Base-by-base conservation (phyloP, 2,797 vertebrate species). In the Microctenopoma steveboyesi region DNA sequence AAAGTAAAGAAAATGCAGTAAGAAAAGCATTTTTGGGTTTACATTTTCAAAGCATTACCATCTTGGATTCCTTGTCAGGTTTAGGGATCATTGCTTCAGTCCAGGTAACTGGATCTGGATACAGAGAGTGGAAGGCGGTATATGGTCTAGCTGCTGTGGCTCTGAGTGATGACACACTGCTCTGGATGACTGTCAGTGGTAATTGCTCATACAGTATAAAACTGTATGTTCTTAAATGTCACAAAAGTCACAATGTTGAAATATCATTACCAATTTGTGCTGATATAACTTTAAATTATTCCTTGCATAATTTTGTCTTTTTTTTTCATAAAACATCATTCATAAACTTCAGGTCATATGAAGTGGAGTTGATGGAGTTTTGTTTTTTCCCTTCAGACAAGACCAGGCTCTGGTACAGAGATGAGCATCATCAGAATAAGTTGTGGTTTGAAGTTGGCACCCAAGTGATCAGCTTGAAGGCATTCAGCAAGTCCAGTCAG, bases 131-230 rank as follows among this genome's bases (percentile, higher is more conserved):
- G 27, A 89, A 90, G 57, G 86, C 84, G 37, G 92, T 90, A 1
- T 76, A 91, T 16, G 92, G 88, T 0, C 75, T 94, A 28, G 65
- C 92, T 60, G 88, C 94, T 10, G 94, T 98, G n/a, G 39, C 95
- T 0, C 13, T 92, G 0, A 93, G 91, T 50, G 92, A 94, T 40
- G 85, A 91, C n/a, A 53, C 85, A 25, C 88, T 96, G 48, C 67
- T 98, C 55, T 98, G 96, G 97, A 93, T 96, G 79, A 97, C 94
- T 0, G 35, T 80, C 3, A 80, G 81, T 15, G 95, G 95, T 87
- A 87, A 91, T 56, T 48, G 7, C 37, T 51, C 14, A 39, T 45
- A 46, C 14, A 16, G 14, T n/a, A 7, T 13, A 16, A 1, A 22
- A 22, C 22, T 22, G 22, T 28, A 30, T 33, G 16, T 28, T 13